Base-by-base conservation (phyloP, 2,797 vertebrate genomes). In the Hafferia zeledoni region DNA sequence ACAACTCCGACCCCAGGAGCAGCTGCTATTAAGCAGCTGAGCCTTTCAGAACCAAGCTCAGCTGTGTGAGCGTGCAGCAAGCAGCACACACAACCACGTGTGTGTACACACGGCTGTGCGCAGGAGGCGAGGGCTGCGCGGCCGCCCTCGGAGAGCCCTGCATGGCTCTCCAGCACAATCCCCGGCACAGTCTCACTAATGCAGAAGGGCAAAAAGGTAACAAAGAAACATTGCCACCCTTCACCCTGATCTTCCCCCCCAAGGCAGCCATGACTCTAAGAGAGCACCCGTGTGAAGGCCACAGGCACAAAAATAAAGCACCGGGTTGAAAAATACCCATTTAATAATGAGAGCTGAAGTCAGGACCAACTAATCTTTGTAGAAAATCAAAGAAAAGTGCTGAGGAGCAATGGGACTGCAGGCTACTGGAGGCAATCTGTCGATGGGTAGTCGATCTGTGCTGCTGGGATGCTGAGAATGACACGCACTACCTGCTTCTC, bases 401-500 rank as follows among this genome's bases (percentile, higher is more conserved):
- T 70, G 35, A 63, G 71, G 49, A 85, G 37, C 41, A 49, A 47
- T 85, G 44, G 25, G 50, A 37, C 35, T 69, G 19, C 50, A 61
- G 57, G 33, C 13, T n/a, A 5, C 59, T 17, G 31, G 25, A 61
- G 31, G 47, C 43, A 76, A 72, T 43, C 24, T 78, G 76, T n/a
- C 0, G 0, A 22, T 13, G 50, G 20, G 43, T n/a, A 67, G 56
- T 1, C 0, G 0, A 12, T 30, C 22, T 41, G 63, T 50, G 71
- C 71, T 43, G 53, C 35, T n/a, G 30, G 55, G 57, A 68, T 35
- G n/a, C 41, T 0, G 7, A 61, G 43, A 49, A 46, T 0, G 2
- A 60, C 44, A 30, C 0, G 0, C 0, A 1, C n/a, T 39, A 11
- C 44, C 30, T 3, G 6, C 43, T 44, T 19, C 89, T 60, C 53